These are phyloP conservation scores for Anthophora plumipes DNA, from an alignment of 2,888 invertebrate genomes.

Conservation along the genomic window DNA sequence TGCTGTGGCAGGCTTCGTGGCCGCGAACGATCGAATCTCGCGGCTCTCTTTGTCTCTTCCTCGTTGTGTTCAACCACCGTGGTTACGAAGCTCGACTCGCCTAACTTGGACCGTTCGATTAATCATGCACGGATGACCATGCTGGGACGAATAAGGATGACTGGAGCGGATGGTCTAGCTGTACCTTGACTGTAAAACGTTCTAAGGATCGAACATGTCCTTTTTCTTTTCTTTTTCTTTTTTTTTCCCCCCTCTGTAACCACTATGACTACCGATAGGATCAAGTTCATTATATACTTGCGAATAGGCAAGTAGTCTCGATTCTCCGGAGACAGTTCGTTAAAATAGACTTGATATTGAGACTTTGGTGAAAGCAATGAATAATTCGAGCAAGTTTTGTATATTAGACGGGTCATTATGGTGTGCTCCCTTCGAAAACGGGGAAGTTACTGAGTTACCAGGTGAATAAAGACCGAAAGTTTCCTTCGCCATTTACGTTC, in stretches of 20 bases:
- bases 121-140: conserved; percentile 42
- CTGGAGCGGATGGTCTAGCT: conserved; percentile 4
- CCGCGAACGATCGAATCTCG: background rate
- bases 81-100: background rate
- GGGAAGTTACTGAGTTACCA: conserved; percentile 1
- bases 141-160: conserved; percentile 34
- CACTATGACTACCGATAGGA: background rate
- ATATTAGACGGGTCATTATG: background rate
- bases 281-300: background rate
- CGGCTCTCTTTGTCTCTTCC: conserved; percentile 34
- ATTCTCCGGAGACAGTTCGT: background rate
- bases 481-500: background rate
- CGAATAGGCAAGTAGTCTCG: background rate
- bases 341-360: background rate
- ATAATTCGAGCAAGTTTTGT: background rate
- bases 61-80: conserved; percentile 25
- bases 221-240: background rate
- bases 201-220: background rate
- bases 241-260: no score
- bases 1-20: background rate
- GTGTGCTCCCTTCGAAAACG: background rate
- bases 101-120: conserved; percentile 34
- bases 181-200: conserved; percentile 5
- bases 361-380: background rate
- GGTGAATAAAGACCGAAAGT: background rate